phyloP scores from a whole-genome alignment of 1,140 invertebrate genomes.

The Pantala flavescens region DNA sequence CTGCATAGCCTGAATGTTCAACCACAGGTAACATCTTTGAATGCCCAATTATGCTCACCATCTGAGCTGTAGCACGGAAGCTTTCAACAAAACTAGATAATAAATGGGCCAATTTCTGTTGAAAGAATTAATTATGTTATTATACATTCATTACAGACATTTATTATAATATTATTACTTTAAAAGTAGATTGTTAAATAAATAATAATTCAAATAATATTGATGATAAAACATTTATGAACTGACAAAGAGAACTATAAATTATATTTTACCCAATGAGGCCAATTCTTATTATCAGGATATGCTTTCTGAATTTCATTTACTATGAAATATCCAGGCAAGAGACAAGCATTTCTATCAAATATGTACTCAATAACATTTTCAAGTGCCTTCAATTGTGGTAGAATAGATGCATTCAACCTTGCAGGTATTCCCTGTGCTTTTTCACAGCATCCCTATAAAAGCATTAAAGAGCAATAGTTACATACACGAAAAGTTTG shows the following conservation, averaged over 20 bases:
- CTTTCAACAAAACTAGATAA: constrained; percentile 83
- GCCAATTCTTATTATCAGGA: constrained; percentile 68
- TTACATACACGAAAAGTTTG: constrained; percentile 18
- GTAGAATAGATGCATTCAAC: constrained; percentile 64
- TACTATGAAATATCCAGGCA: constrained; percentile 89
- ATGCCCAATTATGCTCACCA: constrained; percentile 87
- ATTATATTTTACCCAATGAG: constrained; percentile 70
- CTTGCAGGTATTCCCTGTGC: constrained; percentile 62
- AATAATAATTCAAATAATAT: constrained; percentile 17
- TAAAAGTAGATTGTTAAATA: constrained; percentile 17
- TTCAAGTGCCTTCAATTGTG: constrained; percentile 68
- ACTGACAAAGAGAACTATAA: not conserved
- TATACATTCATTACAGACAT: not conserved
- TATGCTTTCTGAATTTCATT: constrained; percentile 87
- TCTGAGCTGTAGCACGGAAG: constrained; percentile 84
- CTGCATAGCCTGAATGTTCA: constrained; percentile 80
- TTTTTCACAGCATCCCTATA: constrained; percentile 73
- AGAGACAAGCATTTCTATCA: constrained; percentile 79
- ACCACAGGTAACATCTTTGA: constrained; percentile 86
- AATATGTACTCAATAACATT: constrained; percentile 80
- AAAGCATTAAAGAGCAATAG: constrained; percentile 13
- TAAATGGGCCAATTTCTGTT: constrained; percentile 69
- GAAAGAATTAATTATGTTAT: constrained; percentile 17
- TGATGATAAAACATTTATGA: constrained; percentile 15
- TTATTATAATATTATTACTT: not conserved